Percentiles rank a stretch among this genome's conserved stretches.
Evolutionary conservation across 2,888 invertebrate species (phyloP).

Genomic region (Lordiphosa andalusiaca): DNA sequence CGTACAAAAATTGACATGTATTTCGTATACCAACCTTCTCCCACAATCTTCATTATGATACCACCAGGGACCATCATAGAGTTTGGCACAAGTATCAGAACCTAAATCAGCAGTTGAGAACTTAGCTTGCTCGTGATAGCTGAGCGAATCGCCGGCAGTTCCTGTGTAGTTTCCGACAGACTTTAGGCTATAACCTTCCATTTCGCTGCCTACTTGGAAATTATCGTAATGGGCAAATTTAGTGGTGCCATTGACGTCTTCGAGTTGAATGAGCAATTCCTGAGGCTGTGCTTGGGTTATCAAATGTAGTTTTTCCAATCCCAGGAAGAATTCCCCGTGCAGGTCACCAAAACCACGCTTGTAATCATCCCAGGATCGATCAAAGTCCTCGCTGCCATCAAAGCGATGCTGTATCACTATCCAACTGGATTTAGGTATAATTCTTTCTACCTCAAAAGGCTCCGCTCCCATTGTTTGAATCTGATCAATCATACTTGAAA

Average conservation of each 20-base stretch:
- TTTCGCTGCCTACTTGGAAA: constrained; percentile 11
- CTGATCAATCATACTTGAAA: not conserved
- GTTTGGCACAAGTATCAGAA: not conserved
- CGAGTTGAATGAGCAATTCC: not conserved
- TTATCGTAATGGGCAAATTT: constrained; percentile 3
- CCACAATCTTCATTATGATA: too few relatives aligned
- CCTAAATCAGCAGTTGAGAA: constrained; percentile 7
- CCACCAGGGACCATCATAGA: too few relatives aligned
- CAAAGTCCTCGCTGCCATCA: constrained; percentile 7
- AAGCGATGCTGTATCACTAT: constrained; percentile 4
- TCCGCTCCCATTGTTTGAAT: not conserved
- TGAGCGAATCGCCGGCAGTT: not conserved
- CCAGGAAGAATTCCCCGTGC: constrained; percentile 13
- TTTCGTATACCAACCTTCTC: too few relatives aligned
- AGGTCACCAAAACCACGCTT: constrained; percentile 4
- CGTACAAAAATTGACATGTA: too few relatives aligned
- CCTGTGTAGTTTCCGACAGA: constrained; percentile 8
- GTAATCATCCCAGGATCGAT: constrained; percentile 6
- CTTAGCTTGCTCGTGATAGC: not conserved
- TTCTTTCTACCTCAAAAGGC: constrained; percentile 1
- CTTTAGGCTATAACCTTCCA: not conserved
- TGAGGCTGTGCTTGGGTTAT: not conserved
- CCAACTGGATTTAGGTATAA: constrained; percentile 1
- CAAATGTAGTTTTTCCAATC: constrained; percentile 9
- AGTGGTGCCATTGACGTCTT: not conserved